Evolutionary conservation across 2,888 invertebrate genomes (phyloP), one percentile per base, ranked within the genome.

Genomic region (Abscondita cerata): DNA sequence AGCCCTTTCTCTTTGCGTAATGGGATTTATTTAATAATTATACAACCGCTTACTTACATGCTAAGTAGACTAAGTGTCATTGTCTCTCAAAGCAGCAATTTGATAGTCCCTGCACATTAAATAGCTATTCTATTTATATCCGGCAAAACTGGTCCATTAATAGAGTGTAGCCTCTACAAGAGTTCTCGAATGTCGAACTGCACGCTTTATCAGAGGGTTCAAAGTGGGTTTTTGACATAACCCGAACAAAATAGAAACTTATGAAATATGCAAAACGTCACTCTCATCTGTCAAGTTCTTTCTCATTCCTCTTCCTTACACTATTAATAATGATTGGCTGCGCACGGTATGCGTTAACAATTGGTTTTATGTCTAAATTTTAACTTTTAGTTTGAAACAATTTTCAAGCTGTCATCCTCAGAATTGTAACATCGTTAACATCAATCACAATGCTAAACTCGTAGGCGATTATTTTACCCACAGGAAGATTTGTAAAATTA

Each of bases 221-320:
- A 47, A 56, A 67, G 66, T 66, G 64, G 64, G 64, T 63, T 54
- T 53, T 64, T 67, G 66, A 68, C 69, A 68, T 61, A 60, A 55
- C 62, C 63, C 60, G 68, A 68, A 57, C 56, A 68, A 72, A 66
- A 71, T 68, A 69, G 70, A 72, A 70, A 71, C 69, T 73, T 72
- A 74, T 74, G 72, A 75, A 75, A 74, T 74, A 75, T 75, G 74
- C 71, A 74, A 68, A 69, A 68, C 69, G 70, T 72, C 73, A 73
- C 68, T 66, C 68, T 67, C 67, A 68, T 65, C 64, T 70, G 71
- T 72, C 68, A 69, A 68, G 65, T 68, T 65, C 65, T 68, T 70
- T 69, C 72, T 67, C 66, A 69, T 70, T 65, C 62, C 63, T 59
- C 62, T 44, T 58, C 62, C 46, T 63, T 63, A 60, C 36, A 51